These are phyloP conservation scores for Lemur catta DNA, from an alignment of 2,797 vertebrate genomes.

Conservation along the genomic window DNA sequence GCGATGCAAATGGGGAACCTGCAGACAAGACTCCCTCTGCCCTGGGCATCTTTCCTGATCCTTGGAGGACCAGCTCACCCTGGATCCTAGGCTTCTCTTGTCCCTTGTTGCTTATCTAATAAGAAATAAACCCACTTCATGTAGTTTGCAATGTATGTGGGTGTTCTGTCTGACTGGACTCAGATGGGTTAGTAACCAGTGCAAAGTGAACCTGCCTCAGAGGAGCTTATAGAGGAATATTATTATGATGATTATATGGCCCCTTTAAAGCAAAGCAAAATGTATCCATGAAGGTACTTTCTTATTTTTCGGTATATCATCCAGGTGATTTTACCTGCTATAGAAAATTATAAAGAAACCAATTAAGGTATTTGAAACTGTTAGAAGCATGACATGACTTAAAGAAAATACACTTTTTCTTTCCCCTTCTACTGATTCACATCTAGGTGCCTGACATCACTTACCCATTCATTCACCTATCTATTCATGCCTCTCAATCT, in stretches of 20 bases:
- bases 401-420: not conserved
- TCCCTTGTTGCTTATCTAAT: not conserved
- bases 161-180: not conserved
- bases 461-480: too few relatives aligned
- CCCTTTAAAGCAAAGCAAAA: constrained; percentile 23
- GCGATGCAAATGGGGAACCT: not conserved
- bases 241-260: not conserved
- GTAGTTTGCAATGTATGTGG: not conserved
- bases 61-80: too few relatives aligned
- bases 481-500: not conserved
- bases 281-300: not conserved
- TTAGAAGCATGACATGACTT: not conserved
- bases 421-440: not conserved
- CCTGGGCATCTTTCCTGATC: not conserved
- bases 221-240: not conserved
- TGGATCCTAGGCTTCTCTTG: not conserved
- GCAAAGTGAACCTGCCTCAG: not conserved
- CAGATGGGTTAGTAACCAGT: not conserved
- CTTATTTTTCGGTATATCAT: not conserved
- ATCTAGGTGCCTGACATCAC: not conserved
- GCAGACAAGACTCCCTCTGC: not conserved
- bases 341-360: not conserved
- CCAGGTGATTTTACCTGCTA: not conserved
- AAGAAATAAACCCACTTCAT: not conserved
- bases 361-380: not conserved